Percentiles rank a stretch among this genome's conserved stretches.
These are phyloP conservation scores for Rhopalosiphum maidis DNA, from an alignment of 1,140 invertebrate species.

Conservation along the genomic window DNA sequence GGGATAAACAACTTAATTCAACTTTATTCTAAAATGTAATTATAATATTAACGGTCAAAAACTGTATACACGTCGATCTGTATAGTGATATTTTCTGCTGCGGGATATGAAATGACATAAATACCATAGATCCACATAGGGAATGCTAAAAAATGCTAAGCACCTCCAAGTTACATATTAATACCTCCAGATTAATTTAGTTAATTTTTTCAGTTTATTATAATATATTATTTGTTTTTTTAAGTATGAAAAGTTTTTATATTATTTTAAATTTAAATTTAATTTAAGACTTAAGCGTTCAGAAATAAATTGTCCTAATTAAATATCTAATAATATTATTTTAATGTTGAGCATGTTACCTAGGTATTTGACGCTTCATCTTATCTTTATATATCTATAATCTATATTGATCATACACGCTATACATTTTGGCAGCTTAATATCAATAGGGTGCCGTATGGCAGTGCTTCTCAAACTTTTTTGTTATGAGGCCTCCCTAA, in stretches of 20 bases:
- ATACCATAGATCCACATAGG: background rate
- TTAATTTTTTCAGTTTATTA: background rate
- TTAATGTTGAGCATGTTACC: too few relatives aligned
- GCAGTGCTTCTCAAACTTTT: too few relatives aligned
- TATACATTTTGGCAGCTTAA: too few relatives aligned
- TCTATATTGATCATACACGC: too few relatives aligned
- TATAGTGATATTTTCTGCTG: background rate
- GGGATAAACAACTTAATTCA: background rate
- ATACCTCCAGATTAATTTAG: background rate
- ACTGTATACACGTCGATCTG: background rate
- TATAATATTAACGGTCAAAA: background rate
- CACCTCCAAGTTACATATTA: background rate
- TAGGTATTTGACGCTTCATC: too few relatives aligned
- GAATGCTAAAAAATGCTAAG: background rate
- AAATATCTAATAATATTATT: background rate
- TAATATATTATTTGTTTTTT: background rate
- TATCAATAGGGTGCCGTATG: too few relatives aligned
- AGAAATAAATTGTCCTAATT: background rate
- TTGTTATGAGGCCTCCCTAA: too few relatives aligned
- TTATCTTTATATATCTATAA: too few relatives aligned
- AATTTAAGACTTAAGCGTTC: background rate
- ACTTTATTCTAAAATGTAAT: background rate
- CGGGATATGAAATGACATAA: background rate
- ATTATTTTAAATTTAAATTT: background rate
- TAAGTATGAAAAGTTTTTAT: background rate